phyloP scores from a whole-genome alignment of 1,140 invertebrate genomes.

The Archivesica marissinica region DNA sequence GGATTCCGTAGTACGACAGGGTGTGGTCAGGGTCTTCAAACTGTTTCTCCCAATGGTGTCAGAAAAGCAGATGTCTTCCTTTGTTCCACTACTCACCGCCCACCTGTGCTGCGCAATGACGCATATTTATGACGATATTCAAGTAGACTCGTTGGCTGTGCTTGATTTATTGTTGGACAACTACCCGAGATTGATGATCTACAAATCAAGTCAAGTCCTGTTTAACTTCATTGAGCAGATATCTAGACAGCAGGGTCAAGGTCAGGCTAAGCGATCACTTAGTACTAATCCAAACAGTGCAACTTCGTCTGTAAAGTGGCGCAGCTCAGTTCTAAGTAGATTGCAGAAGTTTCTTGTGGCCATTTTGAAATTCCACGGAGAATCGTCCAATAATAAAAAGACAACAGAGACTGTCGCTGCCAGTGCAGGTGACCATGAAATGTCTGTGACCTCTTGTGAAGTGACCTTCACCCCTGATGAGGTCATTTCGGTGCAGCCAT shows the following conservation, averaged over 20 bases:
- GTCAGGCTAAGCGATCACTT: slow-evolving; percentile 65
- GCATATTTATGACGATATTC: slow-evolving; percentile 90
- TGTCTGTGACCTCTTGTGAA: not conserved
- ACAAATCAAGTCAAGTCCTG: slow-evolving; percentile 88
- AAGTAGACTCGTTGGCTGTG: slow-evolving; percentile 91
- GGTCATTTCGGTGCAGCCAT: slow-evolving; percentile 17
- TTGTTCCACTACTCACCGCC: slow-evolving; percentile 90
- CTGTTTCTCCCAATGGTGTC: slow-evolving; percentile 86
- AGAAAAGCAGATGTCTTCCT: slow-evolving; percentile 86
- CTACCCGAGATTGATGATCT: slow-evolving; percentile 87
- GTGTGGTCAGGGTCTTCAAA: slow-evolving; percentile 87
- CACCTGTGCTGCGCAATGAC: slow-evolving; percentile 94
- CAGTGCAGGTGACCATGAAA: not conserved
- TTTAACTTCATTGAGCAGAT: slow-evolving; percentile 92
- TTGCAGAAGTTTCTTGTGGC: slow-evolving; percentile 71
- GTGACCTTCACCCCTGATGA: slow-evolving; percentile 14
- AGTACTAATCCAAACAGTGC: slow-evolving; percentile 77
- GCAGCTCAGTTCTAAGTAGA: slow-evolving; percentile 73
- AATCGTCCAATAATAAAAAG: too few species aligned
- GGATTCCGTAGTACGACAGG: slow-evolving; percentile 88
- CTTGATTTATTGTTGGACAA: slow-evolving; percentile 88
- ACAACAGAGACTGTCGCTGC: not conserved
- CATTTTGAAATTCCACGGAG: slow-evolving; percentile 48
- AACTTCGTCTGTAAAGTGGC: slow-evolving; percentile 76
- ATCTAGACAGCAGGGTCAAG: slow-evolving; percentile 70